Evolutionary conservation across 1,140 invertebrate genomes (phyloP).

Genomic region (Dendrolimus kikuchii): DNA sequence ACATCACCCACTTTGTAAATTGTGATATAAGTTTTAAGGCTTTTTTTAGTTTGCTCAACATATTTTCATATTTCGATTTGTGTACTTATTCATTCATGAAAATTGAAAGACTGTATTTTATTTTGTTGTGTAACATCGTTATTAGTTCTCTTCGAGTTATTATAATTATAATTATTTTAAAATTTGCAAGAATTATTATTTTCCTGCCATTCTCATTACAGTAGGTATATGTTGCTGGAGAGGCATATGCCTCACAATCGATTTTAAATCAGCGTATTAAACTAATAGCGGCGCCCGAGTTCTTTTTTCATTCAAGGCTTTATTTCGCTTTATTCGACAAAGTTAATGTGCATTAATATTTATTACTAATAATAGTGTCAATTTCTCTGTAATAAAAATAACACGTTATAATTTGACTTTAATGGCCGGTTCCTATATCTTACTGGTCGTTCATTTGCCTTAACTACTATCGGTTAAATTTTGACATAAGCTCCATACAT

Average conservation of each 20-base stretch:
- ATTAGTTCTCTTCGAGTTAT: slow-evolving; percentile 47
- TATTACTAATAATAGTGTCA: too few species aligned
- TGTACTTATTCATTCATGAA: slow-evolving; percentile 67
- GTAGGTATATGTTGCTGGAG: too few species aligned
- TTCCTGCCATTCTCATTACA: not conserved
- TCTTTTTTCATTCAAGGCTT: too few species aligned
- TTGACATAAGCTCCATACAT: too few species aligned
- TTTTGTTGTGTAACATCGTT: slow-evolving; percentile 69
- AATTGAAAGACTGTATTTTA: slow-evolving; percentile 71
- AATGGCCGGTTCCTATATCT: too few species aligned
- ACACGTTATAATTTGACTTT: too few species aligned
- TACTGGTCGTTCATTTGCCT: too few species aligned
- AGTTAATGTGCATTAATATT: too few species aligned
- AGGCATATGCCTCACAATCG: too few species aligned
- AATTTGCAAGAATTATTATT: slow-evolving; percentile 38
- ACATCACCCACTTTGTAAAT: slow-evolving; percentile 37
- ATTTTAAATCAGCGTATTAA: not conserved
- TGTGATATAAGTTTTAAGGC: slow-evolving; percentile 54
- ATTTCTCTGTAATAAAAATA: too few species aligned
- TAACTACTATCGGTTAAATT: too few species aligned
- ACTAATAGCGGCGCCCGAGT: not conserved
- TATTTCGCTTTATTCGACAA: too few species aligned
- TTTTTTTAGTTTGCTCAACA: slow-evolving; percentile 61
- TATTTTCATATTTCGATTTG: slow-evolving; percentile 50
- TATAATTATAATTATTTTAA: slow-evolving; percentile 70